These are phyloP conservation scores for Cichlasoma orientale DNA, from an alignment of 2,797 vertebrate genomes.

Conservation along the genomic window DNA sequence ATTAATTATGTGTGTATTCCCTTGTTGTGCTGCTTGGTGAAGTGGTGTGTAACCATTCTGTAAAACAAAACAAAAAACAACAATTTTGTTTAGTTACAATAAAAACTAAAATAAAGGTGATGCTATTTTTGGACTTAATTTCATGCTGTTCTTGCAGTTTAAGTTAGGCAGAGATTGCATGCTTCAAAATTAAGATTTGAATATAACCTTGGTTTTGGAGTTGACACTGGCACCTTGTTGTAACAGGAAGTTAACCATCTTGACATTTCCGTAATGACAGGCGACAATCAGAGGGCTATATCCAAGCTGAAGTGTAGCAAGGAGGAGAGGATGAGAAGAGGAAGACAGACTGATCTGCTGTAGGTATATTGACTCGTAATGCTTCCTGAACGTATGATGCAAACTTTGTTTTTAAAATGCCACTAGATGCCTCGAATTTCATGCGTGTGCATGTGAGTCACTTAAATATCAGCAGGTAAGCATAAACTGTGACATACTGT, in stretches of 20 bases:
- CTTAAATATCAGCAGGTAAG: neutral
- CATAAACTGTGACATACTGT: neutral
- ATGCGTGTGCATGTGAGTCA: neutral
- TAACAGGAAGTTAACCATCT: slow-evolving; percentile 95
- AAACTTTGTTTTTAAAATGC: slow-evolving; percentile 1
- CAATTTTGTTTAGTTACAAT: neutral
- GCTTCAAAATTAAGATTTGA: neutral
- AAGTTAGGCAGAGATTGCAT: neutral
- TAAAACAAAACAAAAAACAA: neutral
- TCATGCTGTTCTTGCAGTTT: neutral
- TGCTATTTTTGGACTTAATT: neutral
- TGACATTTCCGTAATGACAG: slow-evolving; percentile 97
- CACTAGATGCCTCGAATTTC: slow-evolving; percentile 36
- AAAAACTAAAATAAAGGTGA: neutral
- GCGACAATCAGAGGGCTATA: slow-evolving; percentile 97
- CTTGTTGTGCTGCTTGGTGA: slow-evolving; percentile 97
- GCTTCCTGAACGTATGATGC: neutral
- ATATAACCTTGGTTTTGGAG: slow-evolving; percentile 90
- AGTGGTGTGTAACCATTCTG: slow-evolving; percentile 95
- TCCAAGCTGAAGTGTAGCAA: slow-evolving; percentile 83
- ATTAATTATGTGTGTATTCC: slow-evolving; percentile 82
- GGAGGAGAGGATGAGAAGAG: neutral
- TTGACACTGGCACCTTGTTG: slow-evolving; percentile 91
- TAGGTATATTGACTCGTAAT: neutral
- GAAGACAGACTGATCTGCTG: neutral